Evolutionary conservation across 2,797 vertebrate genomes (phyloP).

Genomic region (Pantherophis vulpinus): DNA sequence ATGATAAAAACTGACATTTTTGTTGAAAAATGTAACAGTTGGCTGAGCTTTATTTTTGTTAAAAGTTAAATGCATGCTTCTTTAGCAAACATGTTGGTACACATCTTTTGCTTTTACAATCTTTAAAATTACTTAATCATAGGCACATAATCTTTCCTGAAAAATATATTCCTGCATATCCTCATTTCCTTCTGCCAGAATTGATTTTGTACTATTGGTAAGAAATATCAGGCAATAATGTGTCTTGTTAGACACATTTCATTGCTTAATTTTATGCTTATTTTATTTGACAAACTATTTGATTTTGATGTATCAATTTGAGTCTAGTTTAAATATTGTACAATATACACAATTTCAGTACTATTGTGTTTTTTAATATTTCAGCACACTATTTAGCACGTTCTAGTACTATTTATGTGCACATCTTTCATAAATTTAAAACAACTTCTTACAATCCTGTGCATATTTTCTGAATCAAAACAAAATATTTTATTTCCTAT

Average conservation of each 20-base stretch:
- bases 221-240: conserved; percentile 70
- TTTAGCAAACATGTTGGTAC: conserved; percentile 36
- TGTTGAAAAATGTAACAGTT: neutral
- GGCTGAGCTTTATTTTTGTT: neutral
- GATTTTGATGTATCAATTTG: conserved; percentile 51
- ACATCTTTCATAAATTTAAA: neutral
- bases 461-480: neutral
- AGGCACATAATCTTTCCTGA: conserved; percentile 47
- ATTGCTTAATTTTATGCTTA: conserved; percentile 58
- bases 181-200: conserved; percentile 64
- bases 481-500: neutral
- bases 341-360: conserved; percentile 31
- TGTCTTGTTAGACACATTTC: conserved; percentile 65
- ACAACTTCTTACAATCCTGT: neutral
- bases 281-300: conserved; percentile 47
- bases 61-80: conserved; percentile 30
- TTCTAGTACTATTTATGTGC: neutral
- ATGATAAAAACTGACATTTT: neutral
- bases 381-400: neutral
- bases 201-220: conserved; percentile 65
- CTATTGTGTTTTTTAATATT: conserved; percentile 31
- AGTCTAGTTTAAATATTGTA: conserved; percentile 27
- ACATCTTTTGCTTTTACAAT: conserved; percentile 11
- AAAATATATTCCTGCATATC: conserved; percentile 61
- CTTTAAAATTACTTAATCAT: conserved; percentile 49